A percentile compares a stretch with the other conserved stretches of the same genome.
These are phyloP conservation scores for Merops nubicus DNA, from an alignment of 2,113 vertebrate species.

Conservation along the genomic window DNA sequence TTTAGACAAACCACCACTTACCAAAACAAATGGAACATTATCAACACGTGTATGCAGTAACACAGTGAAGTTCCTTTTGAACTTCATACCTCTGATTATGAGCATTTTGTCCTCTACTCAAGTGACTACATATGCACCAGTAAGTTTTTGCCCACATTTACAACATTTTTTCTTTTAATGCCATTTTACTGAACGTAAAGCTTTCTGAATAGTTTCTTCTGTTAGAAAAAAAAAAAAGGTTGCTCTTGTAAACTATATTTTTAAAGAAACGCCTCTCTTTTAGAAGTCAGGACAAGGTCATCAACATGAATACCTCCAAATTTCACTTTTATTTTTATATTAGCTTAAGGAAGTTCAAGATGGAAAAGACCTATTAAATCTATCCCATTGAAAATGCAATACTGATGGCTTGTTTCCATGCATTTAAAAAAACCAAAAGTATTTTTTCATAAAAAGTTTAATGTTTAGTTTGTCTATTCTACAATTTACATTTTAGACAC, in stretches of 20 bases:
- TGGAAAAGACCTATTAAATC: conserved; percentile 71
- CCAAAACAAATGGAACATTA: background rate
- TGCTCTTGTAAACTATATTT: background rate
- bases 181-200: background rate
- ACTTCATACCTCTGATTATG: background rate
- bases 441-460: background rate
- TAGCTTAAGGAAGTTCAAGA: conserved; percentile 36
- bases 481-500: background rate
- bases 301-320: background rate
- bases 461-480: background rate
- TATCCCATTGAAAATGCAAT: background rate
- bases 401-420: background rate
- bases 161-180: background rate
- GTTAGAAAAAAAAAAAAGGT: background rate
- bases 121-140: background rate
- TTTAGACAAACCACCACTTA: background rate
- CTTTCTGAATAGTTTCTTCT: background rate
- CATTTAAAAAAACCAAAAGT: background rate
- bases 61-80: background rate
- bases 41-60: background rate
- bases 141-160: background rate
- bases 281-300: background rate
- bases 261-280: background rate
- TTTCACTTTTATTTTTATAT: background rate
- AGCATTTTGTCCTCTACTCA: background rate